Conservation (phyloP, 2,797 vertebrate species). For the Fringilla coelebs region DNA sequence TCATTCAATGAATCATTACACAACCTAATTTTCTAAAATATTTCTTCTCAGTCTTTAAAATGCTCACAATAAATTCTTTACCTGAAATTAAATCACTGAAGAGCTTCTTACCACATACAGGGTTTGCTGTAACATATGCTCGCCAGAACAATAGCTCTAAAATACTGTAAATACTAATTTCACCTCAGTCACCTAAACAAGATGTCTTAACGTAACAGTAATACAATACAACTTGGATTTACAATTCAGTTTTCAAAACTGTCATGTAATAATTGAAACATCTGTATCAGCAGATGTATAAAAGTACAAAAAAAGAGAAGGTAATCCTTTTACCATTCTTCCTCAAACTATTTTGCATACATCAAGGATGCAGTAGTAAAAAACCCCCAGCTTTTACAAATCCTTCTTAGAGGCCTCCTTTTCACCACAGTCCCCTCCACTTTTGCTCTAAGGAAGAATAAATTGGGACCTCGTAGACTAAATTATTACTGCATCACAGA, state of each 20-base stretch:
- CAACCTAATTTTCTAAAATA: background rate
- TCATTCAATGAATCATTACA: background rate
- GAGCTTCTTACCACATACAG: background rate
- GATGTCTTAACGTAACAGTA: background rate
- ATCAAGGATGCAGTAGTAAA: background rate
- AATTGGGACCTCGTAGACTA: background rate
- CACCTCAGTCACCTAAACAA: background rate
- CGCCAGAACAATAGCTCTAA: background rate
- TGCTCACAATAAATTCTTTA: background rate
- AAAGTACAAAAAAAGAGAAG: background rate
- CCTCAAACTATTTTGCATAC: background rate
- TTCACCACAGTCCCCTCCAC: background rate
- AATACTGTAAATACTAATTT: background rate
- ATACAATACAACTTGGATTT: background rate
- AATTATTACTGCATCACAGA: background rate
- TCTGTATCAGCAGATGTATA: background rate
- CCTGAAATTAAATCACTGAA: background rate
- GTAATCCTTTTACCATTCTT: background rate
- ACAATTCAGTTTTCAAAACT: background rate
- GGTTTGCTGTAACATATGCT: background rate
- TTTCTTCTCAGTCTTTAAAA: background rate
- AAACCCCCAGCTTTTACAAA: background rate
- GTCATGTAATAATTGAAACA: background rate
- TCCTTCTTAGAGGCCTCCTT: background rate
- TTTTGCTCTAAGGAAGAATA: background rate